These are phyloP conservation scores for Chalcosyrphus nemorum DNA, from an alignment of 2,888 invertebrate genomes.

Conservation along the genomic window DNA sequence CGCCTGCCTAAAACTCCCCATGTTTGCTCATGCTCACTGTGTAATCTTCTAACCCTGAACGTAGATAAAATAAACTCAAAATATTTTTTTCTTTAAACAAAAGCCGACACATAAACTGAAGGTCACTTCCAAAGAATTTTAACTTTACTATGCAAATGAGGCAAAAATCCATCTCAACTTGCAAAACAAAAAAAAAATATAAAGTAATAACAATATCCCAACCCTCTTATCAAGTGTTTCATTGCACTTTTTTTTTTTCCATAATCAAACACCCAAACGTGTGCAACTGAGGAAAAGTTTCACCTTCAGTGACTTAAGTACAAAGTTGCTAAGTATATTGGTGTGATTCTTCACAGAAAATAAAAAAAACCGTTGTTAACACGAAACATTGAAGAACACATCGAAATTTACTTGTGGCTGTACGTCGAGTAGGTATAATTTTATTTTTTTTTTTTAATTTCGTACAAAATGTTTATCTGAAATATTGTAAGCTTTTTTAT, in stretches of 20 bases:
- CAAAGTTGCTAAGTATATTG: background rate
- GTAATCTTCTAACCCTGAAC: background rate
- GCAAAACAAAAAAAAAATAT: background rate
- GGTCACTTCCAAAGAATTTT: background rate
- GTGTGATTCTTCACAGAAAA: background rate
- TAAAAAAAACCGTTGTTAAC: background rate
- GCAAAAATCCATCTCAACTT: background rate
- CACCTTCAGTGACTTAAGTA: background rate
- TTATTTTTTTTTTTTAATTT: background rate
- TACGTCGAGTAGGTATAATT: background rate
- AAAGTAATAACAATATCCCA: background rate
- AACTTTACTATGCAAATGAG: background rate
- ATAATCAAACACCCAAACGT: background rate
- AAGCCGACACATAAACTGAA: background rate
- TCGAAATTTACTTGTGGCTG: background rate
- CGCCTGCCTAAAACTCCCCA: background rate
- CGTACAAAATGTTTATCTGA: background rate
- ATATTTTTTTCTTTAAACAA: background rate
- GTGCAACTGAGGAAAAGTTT: background rate
- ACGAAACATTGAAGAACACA: background rate
- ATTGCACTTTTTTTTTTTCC: background rate
- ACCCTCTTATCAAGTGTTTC: background rate
- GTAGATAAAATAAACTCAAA: background rate
- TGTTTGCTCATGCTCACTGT: background rate
- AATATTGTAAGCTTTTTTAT: background rate